Base-by-base conservation (phyloP, 2,888 invertebrate genomes). In the Ormyrus rosae region DNA sequence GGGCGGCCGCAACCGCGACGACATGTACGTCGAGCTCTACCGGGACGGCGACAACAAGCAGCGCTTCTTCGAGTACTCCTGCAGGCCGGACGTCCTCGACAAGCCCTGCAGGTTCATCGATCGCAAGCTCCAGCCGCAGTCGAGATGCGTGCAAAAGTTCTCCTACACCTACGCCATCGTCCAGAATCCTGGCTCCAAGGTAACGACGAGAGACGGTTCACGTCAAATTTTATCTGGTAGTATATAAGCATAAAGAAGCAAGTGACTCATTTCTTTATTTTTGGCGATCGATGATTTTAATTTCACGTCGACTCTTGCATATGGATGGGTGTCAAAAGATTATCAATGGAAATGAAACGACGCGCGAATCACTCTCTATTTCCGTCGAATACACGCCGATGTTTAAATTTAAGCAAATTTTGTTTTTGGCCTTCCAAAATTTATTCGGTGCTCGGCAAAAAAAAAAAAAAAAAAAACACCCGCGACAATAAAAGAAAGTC, bases 131-230 rank as follows among this genome's bases (percentile, higher is more conserved):
- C 93, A 93, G 90, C 93, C 93, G 86, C 93, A 94, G 83, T 96
- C 96, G n/a, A 92, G 93, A 86, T 97, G 97, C 91, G 94, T 95
- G 67, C 97, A 97, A 90, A 94, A 95, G 90, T 96, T 95, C 90
- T 95, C 96, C 67, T 96, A 95, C 89, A 94, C 95, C 5, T 97
- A 97, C 91, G 97, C 97, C 76, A 92, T 97, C 84, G 95, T 96
- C 78, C 93, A 95, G 93, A 95, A 85, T 83, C 92, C 91, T 71
- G 85, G n/a, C 9, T 74, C 89, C 46, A 88, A 92, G 90, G 78
- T 90, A 85, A 85, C 3, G 2, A 19, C 19, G 19, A 1, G 19
- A 19, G 0, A 1, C 19, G 19, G 19, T 19, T 19, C 19, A 19
- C 19, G 1, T 19, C 1, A 0, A 1, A 19, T 19, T 19, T 19